Conservation (phyloP, 2,797 vertebrate genomes). For the Pseudochirops corinnae region DNA sequence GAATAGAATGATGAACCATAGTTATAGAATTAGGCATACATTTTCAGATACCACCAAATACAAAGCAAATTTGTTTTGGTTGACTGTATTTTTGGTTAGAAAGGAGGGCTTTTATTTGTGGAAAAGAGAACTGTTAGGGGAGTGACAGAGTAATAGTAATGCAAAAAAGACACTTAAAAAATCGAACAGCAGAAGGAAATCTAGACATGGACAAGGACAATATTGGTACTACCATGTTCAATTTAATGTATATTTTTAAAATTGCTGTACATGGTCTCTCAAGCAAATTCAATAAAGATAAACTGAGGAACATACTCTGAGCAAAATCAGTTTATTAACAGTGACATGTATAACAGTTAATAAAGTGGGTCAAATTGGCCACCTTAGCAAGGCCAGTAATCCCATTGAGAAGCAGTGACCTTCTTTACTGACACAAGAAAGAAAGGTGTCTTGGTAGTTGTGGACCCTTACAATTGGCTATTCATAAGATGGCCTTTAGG, state of each 20-base stretch:
- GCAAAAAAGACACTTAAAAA: not conserved
- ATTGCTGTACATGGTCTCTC: not conserved
- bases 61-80: not conserved
- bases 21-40: not conserved
- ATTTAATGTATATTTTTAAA: not conserved
- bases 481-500: not conserved
- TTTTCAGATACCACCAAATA: not conserved
- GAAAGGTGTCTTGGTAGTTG: not conserved
- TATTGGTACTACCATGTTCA: not conserved
- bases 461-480: not conserved
- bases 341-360: not conserved
- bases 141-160: not conserved
- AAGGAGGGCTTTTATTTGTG: not conserved
- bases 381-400: not conserved
- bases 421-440: not conserved
- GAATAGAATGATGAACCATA: not conserved
- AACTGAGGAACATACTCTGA: not conserved
- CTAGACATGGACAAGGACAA: not conserved
- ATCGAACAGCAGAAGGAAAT: not conserved
- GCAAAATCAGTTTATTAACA: not conserved
- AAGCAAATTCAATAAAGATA: not conserved
- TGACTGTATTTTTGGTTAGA: not conserved
- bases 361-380: not conserved
- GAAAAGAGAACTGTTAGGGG: not conserved
- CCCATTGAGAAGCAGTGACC: not conserved